A percentile compares a stretch with the other conserved stretches of the same genome.
These are phyloP conservation scores for Platyura marginata DNA, from an alignment of 1,140 invertebrate genomes.

Conservation along the genomic window DNA sequence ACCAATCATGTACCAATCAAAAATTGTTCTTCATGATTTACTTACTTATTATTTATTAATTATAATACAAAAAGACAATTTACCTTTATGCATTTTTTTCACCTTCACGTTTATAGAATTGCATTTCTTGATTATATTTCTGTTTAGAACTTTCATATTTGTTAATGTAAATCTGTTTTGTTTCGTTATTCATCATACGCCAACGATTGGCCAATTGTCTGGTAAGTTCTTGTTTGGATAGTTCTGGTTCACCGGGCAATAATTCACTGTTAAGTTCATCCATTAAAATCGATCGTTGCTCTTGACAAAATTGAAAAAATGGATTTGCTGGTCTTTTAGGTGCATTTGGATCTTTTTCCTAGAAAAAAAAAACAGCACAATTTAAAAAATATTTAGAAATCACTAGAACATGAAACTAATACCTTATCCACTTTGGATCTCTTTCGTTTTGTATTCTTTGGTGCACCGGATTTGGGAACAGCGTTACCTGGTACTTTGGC, in stretches of 20 bases:
- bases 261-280: slow-evolving; percentile 30
- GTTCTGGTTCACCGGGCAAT: slow-evolving; percentile 42
- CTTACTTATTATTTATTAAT: too few relatives aligned
- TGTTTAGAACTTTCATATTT: slow-evolving; percentile 63
- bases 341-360: slow-evolving; percentile 51
- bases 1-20: too few relatives aligned
- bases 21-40: too few relatives aligned
- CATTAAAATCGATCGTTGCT: slow-evolving; percentile 50
- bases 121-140: slow-evolving; percentile 56
- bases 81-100: too few relatives aligned
- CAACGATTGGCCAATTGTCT: slow-evolving; percentile 51
- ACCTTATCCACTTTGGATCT: neutral
- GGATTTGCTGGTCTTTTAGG: slow-evolving; percentile 62
- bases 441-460: neutral
- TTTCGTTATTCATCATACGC: slow-evolving; percentile 45
- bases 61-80: too few relatives aligned
- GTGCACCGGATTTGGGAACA: too few relatives aligned
- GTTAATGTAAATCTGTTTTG: slow-evolving; percentile 58
- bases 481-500: too few relatives aligned
- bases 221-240: slow-evolving; percentile 53
- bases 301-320: slow-evolving; percentile 64
- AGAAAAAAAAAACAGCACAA: neutral
- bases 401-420: neutral
- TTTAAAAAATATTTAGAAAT: neutral
- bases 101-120: slow-evolving; percentile 27